These are phyloP conservation scores for Pachycephus smyrnensis DNA, from an alignment of 2,888 invertebrate species.

Conservation along the genomic window DNA sequence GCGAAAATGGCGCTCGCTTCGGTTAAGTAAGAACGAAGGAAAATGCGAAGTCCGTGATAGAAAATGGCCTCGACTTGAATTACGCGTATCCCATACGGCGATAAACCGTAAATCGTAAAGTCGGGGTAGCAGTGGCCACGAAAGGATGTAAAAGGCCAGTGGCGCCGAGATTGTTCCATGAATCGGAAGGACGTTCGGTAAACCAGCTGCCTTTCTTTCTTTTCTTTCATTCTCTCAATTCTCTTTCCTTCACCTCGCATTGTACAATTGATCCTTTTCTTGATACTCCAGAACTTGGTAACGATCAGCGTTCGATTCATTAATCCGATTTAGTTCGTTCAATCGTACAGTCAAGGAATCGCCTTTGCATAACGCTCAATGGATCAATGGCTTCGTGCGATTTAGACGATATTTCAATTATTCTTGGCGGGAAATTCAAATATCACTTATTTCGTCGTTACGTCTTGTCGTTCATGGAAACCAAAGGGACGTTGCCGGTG, in stretches of 20 bases:
- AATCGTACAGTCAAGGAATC: neutral
- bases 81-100: neutral
- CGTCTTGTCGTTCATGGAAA: no score
- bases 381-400: neutral
- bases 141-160: neutral
- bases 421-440: neutral
- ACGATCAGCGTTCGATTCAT: neutral
- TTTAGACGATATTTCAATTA: neutral
- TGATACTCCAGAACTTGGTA: neutral
- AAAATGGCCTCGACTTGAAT: neutral
- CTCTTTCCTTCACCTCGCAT: neutral
- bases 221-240: neutral
- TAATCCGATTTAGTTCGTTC: neutral
- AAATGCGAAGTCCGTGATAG: neutral
- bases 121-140: neutral
- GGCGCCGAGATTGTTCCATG: neutral
- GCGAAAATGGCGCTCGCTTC: neutral
- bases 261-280: neutral
- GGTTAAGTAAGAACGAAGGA: neutral
- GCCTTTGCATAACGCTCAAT: neutral
- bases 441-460: neutral
- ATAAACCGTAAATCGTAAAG: constrained; percentile 5
- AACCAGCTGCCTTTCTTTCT: neutral
- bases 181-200: neutral
- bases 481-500: no score